Conservation (phyloP, 1,140 invertebrate species). For the Macrocentrus cingulum region DNA sequence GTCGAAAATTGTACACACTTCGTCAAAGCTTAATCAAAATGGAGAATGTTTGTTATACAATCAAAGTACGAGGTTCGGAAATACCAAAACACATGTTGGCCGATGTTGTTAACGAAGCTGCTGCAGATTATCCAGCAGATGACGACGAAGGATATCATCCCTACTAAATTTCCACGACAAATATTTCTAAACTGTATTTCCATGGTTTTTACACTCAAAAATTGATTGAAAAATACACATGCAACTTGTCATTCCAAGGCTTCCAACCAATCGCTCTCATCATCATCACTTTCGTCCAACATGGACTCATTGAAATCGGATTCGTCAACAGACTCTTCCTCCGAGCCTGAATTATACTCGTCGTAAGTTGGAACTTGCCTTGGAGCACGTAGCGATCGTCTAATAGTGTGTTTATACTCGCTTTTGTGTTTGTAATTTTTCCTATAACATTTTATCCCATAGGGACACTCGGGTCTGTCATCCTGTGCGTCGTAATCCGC, state of each 20-base stretch:
- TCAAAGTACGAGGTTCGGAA: constrained; percentile 79
- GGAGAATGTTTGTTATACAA: constrained; percentile 82
- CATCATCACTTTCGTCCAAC: constrained; percentile 32
- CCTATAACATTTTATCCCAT: constrained; percentile 59
- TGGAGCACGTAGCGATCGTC: constrained; percentile 7
- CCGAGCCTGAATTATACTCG: constrained; percentile 23
- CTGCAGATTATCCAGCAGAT: constrained; percentile 47
- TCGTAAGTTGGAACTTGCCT: constrained; percentile 26
- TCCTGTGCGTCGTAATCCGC: constrained; percentile 57
- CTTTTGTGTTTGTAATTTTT: constrained; percentile 57
- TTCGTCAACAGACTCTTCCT: constrained; percentile 47
- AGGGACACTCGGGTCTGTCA: constrained; percentile 58
- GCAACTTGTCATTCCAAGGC: constrained; percentile 4
- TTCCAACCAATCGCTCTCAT: constrained; percentile 11
- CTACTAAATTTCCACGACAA: constrained; percentile 26
- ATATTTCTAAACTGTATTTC: not conserved
- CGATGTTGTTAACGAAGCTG: constrained; percentile 55
- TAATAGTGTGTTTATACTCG: constrained; percentile 55
- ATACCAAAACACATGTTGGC: constrained; percentile 71
- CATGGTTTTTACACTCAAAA: constrained; percentile 18
- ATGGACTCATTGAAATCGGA: constrained; percentile 46
- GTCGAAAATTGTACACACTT: constrained; percentile 71
- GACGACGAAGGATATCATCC: constrained; percentile 59
- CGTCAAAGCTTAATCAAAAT: constrained; percentile 78
- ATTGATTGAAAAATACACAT: no score